A percentile compares a stretch with the other conserved stretches of the same genome.
Conservation (phyloP, 2,888 invertebrate species). For the Cheilosia vernalis region DNA sequence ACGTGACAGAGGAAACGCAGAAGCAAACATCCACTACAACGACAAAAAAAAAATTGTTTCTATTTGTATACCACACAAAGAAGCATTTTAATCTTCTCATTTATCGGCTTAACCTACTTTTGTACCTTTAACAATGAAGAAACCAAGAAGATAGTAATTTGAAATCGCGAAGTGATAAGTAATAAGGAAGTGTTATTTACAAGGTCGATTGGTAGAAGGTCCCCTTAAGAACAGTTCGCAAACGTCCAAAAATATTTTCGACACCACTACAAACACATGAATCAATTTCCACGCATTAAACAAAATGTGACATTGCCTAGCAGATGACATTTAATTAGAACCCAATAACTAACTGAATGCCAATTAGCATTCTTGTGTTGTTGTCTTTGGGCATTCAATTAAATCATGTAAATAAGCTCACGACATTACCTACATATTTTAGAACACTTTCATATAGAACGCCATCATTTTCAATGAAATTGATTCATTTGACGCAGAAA, state of each 20-base stretch:
- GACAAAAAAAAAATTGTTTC: not conserved
- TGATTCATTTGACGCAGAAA: slow-evolving; percentile 10
- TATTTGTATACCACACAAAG: slow-evolving; percentile 6
- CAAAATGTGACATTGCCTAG: too few relatives aligned
- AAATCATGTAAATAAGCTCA: not conserved
- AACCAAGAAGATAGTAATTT: not conserved
- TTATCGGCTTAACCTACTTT: slow-evolving; percentile 56
- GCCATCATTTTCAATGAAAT: not conserved
- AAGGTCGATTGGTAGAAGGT: not conserved
- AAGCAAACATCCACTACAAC: not conserved
- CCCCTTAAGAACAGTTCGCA: not conserved
- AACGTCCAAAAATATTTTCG: not conserved
- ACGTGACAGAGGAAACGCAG: slow-evolving; percentile 43
- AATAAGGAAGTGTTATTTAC: not conserved
- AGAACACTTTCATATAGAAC: not conserved
- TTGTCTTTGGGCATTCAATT: too few relatives aligned
- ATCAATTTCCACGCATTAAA: too few relatives aligned
- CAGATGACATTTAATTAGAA: not conserved
- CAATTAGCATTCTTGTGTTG: not conserved
- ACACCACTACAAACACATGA: too few relatives aligned
- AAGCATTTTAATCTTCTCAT: slow-evolving; percentile 25
- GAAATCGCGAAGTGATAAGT: slow-evolving; percentile 3
- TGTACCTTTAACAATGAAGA: not conserved
- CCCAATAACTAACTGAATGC: not conserved
- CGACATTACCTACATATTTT: not conserved